Conservation (phyloP, 2,797 vertebrate genomes). For the Spheniscus humboldti region DNA sequence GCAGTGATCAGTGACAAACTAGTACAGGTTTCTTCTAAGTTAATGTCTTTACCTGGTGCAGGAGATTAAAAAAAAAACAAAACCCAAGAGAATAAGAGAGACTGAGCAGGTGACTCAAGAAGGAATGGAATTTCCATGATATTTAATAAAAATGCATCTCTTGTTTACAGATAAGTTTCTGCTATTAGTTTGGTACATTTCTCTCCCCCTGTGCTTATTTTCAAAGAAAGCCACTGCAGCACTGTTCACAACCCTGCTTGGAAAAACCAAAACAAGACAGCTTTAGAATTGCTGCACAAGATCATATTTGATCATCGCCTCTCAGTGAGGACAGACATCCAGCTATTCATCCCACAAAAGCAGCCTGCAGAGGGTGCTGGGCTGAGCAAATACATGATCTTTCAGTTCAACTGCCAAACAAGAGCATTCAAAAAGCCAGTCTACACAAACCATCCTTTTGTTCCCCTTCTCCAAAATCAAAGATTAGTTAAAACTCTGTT, state of each 20-base stretch:
- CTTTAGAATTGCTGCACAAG: background rate
- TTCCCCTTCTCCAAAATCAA: background rate
- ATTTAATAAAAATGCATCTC: fast-evolving
- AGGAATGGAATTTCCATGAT: background rate
- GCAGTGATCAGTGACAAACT: background rate
- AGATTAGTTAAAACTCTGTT: background rate
- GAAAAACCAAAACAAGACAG: background rate
- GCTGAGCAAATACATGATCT: background rate
- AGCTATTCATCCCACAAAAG: background rate
- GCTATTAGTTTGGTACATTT: background rate
- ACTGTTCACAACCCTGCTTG: background rate
- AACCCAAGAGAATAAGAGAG: background rate
- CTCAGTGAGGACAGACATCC: background rate
- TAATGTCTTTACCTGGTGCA: background rate
- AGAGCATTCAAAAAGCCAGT: background rate
- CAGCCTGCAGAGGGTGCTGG: background rate
- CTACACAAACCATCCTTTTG: background rate
- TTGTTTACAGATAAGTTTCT: background rate
- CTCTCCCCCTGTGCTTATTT: background rate
- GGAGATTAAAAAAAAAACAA: background rate
- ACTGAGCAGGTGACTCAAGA: background rate
- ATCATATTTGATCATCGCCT: background rate
- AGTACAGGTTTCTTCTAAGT: background rate
- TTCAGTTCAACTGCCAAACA: slow-evolving; percentile 7
- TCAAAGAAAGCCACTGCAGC: background rate